A percentile compares a stretch with the other conserved stretches of the same genome.
Conservation (phyloP, 2,113 vertebrate species). For the Hoplias malabaricus region DNA sequence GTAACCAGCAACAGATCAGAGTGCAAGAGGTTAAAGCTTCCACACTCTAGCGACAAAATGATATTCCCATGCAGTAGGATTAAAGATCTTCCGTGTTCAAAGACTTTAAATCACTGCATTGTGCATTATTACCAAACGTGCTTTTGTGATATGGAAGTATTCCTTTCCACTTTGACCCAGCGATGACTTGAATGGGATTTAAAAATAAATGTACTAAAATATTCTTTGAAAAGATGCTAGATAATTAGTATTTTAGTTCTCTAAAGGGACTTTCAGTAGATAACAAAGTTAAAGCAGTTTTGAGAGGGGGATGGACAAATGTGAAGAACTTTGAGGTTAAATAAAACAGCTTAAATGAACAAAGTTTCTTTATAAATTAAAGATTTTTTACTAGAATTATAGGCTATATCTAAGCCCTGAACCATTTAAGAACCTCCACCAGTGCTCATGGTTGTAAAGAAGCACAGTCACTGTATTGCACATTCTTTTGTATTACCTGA, state of each 20-base stretch:
- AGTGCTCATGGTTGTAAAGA: too few relatives aligned
- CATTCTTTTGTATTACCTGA: not conserved
- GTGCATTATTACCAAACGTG: not conserved
- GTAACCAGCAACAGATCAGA: slow-evolving; percentile 43
- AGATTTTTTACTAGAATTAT: too few relatives aligned
- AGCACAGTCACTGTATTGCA: not conserved
- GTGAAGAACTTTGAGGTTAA: too few relatives aligned
- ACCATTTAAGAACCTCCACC: too few relatives aligned
- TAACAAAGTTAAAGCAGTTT: too few relatives aligned
- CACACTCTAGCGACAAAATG: slow-evolving; percentile 10
- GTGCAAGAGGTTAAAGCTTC: slow-evolving; percentile 31
- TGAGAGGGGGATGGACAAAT: too few relatives aligned
- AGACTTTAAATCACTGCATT: not conserved
- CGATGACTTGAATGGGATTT: not conserved
- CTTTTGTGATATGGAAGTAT: not conserved
- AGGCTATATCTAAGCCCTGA: too few relatives aligned
- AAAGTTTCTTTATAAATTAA: too few relatives aligned
- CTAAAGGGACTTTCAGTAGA: not conserved
- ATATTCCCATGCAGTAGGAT: not conserved
- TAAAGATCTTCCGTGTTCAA: not conserved
- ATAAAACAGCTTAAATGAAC: too few relatives aligned
- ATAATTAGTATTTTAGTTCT: not conserved
- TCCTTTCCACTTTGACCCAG: not conserved
- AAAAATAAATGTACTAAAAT: not conserved
- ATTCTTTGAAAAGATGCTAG: not conserved